Conservation (phyloP, 2,797 vertebrate genomes). For the Fistularia commersonii region DNA sequence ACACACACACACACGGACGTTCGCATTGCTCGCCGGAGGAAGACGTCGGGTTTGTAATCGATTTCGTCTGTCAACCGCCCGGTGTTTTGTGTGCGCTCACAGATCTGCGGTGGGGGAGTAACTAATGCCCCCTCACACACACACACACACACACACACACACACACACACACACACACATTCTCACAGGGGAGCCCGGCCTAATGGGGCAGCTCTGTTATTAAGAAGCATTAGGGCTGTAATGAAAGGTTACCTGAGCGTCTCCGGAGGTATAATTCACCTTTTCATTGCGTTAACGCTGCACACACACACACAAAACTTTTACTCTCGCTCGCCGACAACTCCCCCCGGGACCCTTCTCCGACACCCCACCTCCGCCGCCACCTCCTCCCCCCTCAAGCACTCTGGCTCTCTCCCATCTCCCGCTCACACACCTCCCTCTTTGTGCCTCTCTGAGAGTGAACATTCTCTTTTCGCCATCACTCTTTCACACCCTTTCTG, state of each 20-base stretch:
- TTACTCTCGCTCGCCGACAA: constrained; percentile 49
- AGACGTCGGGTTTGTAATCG: constrained; percentile 56
- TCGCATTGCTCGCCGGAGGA: too few relatives aligned
- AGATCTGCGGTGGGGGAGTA: too few relatives aligned
- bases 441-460: constrained; percentile 68
- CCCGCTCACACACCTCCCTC: constrained; percentile 63
- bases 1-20: too few relatives aligned
- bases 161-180: too few relatives aligned
- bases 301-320: constrained; percentile 62
- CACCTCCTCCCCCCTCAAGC: constrained; percentile 11
- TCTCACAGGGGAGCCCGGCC: too few relatives aligned
- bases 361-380: constrained; percentile 10
- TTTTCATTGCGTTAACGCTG: constrained; percentile 75
- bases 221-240: constrained; percentile 77
- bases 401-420: constrained; percentile 54
- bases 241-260: constrained; percentile 82
- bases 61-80: constrained; percentile 67
- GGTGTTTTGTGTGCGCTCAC: too few relatives aligned
- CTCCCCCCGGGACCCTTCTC: constrained; percentile 27
- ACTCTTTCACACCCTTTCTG: constrained; percentile 80
- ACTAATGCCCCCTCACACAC: too few relatives aligned
- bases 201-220: constrained; percentile 79
- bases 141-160: too few relatives aligned
- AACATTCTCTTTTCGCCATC: constrained; percentile 80
- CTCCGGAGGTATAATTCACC: constrained; percentile 74